A percentile compares a stretch with the other conserved stretches of the same genome.
Evolutionary conservation across 2,888 invertebrate species (phyloP).

Genomic region (Ceriagrion tenellum): DNA sequence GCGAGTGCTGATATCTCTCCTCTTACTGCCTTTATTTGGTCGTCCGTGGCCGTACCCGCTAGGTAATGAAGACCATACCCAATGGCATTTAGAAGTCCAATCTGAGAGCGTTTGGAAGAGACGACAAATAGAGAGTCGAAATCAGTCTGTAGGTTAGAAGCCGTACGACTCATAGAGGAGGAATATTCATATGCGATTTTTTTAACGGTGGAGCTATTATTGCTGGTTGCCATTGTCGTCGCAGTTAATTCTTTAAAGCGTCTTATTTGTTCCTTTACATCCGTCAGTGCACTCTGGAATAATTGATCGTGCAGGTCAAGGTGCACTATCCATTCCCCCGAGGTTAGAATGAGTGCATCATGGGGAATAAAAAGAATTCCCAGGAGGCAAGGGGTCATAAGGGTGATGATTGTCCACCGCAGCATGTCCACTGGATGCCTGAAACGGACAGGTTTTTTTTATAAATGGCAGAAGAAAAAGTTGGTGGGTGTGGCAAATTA

Average conservation of each 20-base stretch:
- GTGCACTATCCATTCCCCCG: not conserved
- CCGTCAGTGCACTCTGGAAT: too few species aligned
- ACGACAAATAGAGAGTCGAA: too few species aligned
- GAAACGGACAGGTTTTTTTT: too few species aligned
- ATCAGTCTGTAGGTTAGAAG: too few species aligned
- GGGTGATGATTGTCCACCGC: not conserved
- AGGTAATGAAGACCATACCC: too few species aligned
- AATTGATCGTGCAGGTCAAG: not conserved
- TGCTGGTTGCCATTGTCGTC: not conserved
- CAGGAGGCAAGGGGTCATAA: not conserved
- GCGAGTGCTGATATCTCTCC: not conserved
- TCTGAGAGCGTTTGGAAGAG: too few species aligned
- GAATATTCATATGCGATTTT: not conserved
- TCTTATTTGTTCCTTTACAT: too few species aligned
- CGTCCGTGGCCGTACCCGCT: not conserved
- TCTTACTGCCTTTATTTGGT: not conserved
- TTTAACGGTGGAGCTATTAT: not conserved
- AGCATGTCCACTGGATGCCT: too few species aligned
- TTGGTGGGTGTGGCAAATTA: too few species aligned
- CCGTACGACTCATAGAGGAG: too few species aligned
- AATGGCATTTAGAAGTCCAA: not conserved
- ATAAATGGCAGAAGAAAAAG: too few species aligned
- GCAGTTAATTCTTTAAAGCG: not conserved
- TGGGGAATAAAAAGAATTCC: not conserved
- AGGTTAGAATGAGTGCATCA: not conserved